Percentiles rank a stretch among this genome's conserved stretches.
phyloP scores from a whole-genome alignment of 2,113 vertebrate genomes.

The Leptocoma aspasia region DNA sequence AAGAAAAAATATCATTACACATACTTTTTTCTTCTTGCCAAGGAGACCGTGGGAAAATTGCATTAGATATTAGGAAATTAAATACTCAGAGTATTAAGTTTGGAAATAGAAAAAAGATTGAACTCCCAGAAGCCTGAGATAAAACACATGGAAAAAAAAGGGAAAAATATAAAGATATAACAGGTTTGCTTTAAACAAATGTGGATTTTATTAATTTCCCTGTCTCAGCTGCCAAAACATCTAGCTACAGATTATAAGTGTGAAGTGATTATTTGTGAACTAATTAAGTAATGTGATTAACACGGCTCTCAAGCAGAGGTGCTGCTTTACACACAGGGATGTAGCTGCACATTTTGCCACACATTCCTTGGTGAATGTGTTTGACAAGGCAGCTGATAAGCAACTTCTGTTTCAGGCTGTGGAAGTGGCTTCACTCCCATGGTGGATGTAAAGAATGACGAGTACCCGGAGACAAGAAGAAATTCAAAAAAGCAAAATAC shows the following conservation, averaged over 20 bases:
- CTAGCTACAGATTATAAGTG: not conserved
- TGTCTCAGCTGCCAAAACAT: conserved; percentile 7
- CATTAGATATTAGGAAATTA: not conserved
- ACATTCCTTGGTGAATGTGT: not conserved
- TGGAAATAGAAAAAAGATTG: not conserved
- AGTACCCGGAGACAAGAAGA: not conserved
- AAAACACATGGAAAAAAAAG: not conserved
- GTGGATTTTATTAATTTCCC: not conserved
- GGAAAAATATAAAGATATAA: not conserved
- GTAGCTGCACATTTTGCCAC: not conserved
- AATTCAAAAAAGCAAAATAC: not conserved
- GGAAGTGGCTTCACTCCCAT: not conserved
- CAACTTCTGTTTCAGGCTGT: not conserved
- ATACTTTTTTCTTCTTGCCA: not conserved
- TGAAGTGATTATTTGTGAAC: conserved; percentile 37
- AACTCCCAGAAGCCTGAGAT: not conserved
- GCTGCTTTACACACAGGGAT: not conserved
- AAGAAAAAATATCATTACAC: not conserved
- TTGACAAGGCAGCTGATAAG: not conserved
- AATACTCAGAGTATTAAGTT: not conserved
- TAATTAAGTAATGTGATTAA: conserved; percentile 44
- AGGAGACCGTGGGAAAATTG: not conserved
- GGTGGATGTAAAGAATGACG: not conserved
- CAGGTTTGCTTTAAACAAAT: not conserved
- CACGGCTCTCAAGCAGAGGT: not conserved